Evolutionary conservation across 1,140 invertebrate genomes (phyloP).

Genomic region (Temnothorax nylanderi): DNA sequence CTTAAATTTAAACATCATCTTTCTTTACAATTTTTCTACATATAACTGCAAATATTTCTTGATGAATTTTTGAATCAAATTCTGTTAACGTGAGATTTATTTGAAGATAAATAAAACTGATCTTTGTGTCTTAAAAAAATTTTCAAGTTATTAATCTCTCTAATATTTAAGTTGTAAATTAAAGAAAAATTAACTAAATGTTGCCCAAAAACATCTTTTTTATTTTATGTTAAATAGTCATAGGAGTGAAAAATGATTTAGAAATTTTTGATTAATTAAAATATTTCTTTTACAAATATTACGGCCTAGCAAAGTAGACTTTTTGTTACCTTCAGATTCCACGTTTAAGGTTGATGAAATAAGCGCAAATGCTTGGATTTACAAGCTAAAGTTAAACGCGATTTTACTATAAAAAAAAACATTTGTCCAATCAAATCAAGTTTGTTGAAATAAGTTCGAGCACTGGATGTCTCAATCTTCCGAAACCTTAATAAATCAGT

Average conservation of each 20-base stretch:
- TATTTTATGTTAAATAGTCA: not conserved
- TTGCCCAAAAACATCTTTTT: not conserved
- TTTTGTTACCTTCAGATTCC: not conserved
- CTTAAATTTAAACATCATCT: not conserved
- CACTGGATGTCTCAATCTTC: constrained; percentile 11
- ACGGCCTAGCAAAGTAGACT: not conserved
- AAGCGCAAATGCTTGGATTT: not conserved
- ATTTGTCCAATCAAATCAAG: not conserved
- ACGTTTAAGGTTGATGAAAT: not conserved
- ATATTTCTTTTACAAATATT: not conserved
- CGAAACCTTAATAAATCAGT: constrained; percentile 19
- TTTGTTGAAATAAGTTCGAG: constrained; percentile 8
- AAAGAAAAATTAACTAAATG: not conserved
- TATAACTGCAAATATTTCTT: not conserved
- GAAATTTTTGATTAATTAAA: not conserved
- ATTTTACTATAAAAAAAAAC: not conserved
- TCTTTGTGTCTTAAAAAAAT: not conserved
- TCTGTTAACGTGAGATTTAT: not conserved
- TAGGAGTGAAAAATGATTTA: not conserved
- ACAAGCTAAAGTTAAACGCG: not conserved
- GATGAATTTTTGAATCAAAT: not conserved
- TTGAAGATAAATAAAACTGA: not conserved
- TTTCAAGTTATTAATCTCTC: not conserved
- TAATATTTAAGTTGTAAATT: not conserved
- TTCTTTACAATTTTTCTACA: not conserved